A percentile compares a stretch with the other conserved stretches of the same genome.
These are phyloP conservation scores for Corythaeola cristata DNA, from an alignment of 2,113 vertebrate species.

Conservation along the genomic window DNA sequence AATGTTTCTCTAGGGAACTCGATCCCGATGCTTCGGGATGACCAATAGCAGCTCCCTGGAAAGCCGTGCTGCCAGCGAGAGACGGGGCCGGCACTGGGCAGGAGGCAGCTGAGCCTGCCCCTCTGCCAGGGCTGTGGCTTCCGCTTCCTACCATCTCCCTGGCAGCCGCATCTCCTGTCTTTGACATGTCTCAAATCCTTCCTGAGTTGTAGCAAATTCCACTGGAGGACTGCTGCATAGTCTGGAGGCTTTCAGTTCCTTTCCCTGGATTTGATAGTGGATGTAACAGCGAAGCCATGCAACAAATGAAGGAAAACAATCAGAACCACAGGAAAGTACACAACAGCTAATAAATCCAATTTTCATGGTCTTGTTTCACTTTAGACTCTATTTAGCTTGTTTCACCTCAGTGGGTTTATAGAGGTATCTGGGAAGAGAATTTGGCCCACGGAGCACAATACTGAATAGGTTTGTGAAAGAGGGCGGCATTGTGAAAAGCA, in stretches of 20 bases:
- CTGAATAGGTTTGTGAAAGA: background rate
- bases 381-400: background rate
- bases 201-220: background rate
- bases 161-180: background rate
- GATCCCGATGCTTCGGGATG: background rate
- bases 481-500: background rate
- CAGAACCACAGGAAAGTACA: background rate
- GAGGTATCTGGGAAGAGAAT: background rate
- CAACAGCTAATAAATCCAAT: background rate
- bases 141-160: background rate
- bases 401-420: slow-evolving; percentile 1
- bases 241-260: background rate
- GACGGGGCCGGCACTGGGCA: background rate
- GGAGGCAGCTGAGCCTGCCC: background rate
- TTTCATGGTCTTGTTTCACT: background rate
- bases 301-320: background rate
- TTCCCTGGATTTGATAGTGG: background rate
- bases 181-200: slow-evolving; percentile 44
- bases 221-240: background rate
- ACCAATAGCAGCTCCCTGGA: background rate
- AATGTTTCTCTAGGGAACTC: slow-evolving; percentile 38
- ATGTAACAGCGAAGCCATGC: background rate
- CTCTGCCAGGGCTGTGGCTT: background rate
- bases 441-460: background rate
- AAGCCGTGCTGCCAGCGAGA: background rate